These are phyloP conservation scores for Lissonota sp. DNA, from an alignment of 2,888 invertebrate genomes.

Conservation along the genomic window DNA sequence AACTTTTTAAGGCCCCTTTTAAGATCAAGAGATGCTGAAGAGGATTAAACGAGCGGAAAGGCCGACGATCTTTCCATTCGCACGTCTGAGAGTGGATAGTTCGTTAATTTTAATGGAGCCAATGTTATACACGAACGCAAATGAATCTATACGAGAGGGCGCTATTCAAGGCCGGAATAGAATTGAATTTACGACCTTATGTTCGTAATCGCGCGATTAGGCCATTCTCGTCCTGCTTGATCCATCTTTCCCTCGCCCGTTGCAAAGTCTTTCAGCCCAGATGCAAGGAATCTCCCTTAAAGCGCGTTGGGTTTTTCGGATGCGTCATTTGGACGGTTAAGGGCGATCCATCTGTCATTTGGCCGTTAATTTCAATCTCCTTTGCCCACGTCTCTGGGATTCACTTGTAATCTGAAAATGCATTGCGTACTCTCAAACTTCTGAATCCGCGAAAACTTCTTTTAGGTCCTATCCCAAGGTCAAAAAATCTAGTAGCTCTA, in stretches of 20 bases:
- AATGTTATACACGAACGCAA: conserved; percentile 29
- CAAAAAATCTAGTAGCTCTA: no score
- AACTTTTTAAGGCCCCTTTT: no score
- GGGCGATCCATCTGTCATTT: conserved; percentile 68
- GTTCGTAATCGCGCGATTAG: no score
- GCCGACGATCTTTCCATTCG: conserved; percentile 43
- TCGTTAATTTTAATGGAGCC: conserved; percentile 44
- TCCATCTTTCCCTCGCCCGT: no score
- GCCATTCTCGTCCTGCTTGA: no score
- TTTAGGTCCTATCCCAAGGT: no score
- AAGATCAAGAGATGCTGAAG: no score
- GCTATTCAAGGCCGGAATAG: not conserved
- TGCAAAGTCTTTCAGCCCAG: no score
- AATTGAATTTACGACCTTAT: no score
- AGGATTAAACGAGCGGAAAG: not conserved
- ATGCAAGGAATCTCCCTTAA: no score
- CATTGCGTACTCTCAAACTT: no score
- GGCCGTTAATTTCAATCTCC: conserved; percentile 70
- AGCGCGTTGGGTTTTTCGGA: conserved; percentile 31
- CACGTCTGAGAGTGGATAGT: conserved; percentile 58
- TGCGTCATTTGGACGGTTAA: conserved; percentile 12
- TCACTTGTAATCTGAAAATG: conserved; percentile 14
- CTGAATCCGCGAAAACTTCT: no score
- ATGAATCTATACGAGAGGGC: conserved; percentile 4
- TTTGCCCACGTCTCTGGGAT: conserved; percentile 16